Evolutionary conservation across 1,140 invertebrate species (phyloP).

Genomic region (Teleogryllus occipitalis): DNA sequence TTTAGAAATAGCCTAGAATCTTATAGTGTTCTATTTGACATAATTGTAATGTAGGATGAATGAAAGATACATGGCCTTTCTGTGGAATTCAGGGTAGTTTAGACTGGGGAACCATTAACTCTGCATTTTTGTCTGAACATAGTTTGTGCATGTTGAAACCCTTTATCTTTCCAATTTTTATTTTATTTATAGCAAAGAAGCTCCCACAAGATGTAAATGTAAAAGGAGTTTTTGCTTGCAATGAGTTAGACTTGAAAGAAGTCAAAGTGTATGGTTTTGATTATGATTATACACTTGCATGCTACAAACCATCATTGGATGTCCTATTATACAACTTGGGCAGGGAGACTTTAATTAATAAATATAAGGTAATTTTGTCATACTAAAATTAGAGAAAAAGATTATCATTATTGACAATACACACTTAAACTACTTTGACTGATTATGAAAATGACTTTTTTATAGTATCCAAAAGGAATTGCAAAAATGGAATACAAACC

Average conservation of each 20-base stretch:
- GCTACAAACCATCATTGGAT: slow-evolving; percentile 85
- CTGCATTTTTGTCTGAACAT: background rate
- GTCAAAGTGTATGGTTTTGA: slow-evolving; percentile 96
- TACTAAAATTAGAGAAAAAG: background rate
- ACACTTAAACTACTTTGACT: no score
- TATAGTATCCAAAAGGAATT: slow-evolving; percentile 86
- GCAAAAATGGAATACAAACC: slow-evolving; percentile 73
- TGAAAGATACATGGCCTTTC: no score
- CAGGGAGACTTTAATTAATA: slow-evolving; percentile 74
- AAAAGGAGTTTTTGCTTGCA: slow-evolving; percentile 90
- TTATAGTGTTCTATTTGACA: background rate
- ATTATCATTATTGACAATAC: no score
- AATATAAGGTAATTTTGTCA: slow-evolving; percentile 64
- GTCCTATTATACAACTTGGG: slow-evolving; percentile 88
- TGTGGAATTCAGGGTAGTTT: no score
- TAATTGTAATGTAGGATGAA: background rate
- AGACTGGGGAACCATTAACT: background rate
- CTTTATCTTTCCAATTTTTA: background rate
- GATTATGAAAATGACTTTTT: slow-evolving; percentile 23
- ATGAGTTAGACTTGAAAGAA: slow-evolving; percentile 84
- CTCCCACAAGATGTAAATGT: slow-evolving; percentile 76
- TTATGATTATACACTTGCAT: slow-evolving; percentile 97
- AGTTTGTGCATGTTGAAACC: background rate
- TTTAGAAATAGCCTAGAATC: background rate
- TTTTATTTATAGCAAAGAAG: slow-evolving; percentile 62